These are phyloP conservation scores for Phalloptychus januarius DNA, from an alignment of 2,797 vertebrate genomes.

Conservation along the genomic window DNA sequence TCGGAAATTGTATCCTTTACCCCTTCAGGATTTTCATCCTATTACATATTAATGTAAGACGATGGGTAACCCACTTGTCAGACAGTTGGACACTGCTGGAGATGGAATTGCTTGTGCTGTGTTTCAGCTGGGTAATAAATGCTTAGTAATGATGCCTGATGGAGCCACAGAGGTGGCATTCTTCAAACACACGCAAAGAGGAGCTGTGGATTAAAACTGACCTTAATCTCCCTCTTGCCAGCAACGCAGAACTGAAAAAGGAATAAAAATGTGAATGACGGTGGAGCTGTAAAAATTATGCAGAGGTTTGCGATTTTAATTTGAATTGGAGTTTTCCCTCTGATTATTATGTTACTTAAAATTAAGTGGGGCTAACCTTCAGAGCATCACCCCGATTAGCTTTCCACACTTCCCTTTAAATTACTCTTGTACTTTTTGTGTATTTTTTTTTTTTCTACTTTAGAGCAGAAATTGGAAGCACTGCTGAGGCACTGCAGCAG, in stretches of 20 bases:
- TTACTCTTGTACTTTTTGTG: neutral
- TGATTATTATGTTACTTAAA: neutral
- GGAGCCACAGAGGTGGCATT: conserved; percentile 29
- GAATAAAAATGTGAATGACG: conserved; percentile 10
- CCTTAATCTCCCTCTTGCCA: conserved; percentile 36
- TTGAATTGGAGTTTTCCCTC: neutral
- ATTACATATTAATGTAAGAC: neutral
- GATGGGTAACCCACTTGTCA: neutral
- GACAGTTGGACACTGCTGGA: neutral
- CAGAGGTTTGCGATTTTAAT: conserved; percentile 10
- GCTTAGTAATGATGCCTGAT: neutral
- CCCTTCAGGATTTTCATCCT: neutral
- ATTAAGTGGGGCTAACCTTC: conserved; percentile 14
- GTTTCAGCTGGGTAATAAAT: neutral
- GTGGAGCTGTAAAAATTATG: conserved; percentile 6
- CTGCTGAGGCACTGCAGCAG: neutral
- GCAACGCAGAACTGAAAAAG: neutral
- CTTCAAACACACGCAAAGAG: conserved; percentile 14
- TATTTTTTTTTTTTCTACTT: neutral
- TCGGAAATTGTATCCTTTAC: neutral
- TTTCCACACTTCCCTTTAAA: conserved; percentile 5
- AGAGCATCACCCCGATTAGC: neutral
- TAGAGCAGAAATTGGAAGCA: conserved; percentile 18
- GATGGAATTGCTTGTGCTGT: neutral
- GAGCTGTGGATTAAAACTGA: conserved; percentile 23